Conservation (phyloP, 2,113 vertebrate species). For the Datnioides undecimradiatus region DNA sequence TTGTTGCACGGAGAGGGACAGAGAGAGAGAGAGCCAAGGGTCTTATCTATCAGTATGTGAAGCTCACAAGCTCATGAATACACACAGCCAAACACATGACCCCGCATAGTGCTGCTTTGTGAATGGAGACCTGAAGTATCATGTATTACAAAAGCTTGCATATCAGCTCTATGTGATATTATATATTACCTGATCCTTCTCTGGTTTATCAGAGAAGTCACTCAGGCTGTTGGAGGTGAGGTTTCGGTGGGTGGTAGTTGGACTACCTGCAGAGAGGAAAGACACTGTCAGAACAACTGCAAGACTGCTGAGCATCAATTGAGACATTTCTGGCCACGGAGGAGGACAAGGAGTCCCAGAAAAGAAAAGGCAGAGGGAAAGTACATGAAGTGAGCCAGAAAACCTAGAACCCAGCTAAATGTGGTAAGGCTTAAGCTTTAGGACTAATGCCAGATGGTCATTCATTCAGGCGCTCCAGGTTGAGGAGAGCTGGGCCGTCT, state of each 20-base stretch:
- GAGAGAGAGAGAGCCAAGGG: neutral
- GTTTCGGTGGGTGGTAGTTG: constrained; percentile 90
- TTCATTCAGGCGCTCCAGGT: constrained; percentile 22
- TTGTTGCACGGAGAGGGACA: constrained; percentile 33
- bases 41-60: constrained; percentile 27
- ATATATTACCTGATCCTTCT: constrained; percentile 93
- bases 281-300: constrained; percentile 1
- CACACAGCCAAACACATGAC: constrained; percentile 23
- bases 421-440: constrained; percentile 53
- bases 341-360: neutral
- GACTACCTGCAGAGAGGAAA: constrained; percentile 87
- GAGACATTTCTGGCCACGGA: neutral
- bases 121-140: constrained; percentile 10
- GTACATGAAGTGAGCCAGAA: constrained; percentile 45
- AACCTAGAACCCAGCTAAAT: constrained; percentile 44
- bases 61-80: constrained; percentile 19
- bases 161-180: neutral
- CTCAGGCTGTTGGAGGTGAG: constrained; percentile 95
- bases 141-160: neutral
- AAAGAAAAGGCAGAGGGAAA: constrained; percentile 41
- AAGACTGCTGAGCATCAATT: neutral
- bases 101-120: constrained; percentile 38
- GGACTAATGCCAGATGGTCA: constrained; percentile 50
- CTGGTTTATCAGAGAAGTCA: constrained; percentile 97
- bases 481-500: constrained; percentile 17